These are phyloP conservation scores for Phrynocephalus vlangalii DNA, from an alignment of 2,797 vertebrate species.

Conservation along the genomic window DNA sequence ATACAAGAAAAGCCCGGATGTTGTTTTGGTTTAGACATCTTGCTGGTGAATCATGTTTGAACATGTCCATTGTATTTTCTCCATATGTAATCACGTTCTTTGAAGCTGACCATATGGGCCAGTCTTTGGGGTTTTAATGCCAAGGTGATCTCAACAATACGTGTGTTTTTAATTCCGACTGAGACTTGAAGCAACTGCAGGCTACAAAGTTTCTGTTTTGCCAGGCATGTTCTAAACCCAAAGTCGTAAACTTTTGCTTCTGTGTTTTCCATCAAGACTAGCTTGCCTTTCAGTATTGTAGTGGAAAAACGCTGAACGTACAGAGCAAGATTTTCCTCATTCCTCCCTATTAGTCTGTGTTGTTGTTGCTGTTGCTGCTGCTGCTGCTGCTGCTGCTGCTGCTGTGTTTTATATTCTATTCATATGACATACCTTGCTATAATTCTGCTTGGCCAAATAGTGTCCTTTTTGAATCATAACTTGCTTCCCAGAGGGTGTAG, in stretches of 20 bases:
- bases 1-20: not conserved
- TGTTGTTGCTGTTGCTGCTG: slow-evolving; percentile 1
- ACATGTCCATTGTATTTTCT: slow-evolving; percentile 3
- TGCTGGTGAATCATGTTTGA: not conserved
- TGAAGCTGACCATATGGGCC: not conserved
- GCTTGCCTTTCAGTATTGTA: slow-evolving; percentile 12
- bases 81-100: slow-evolving; percentile 15
- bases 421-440: slow-evolving; percentile 34
- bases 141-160: not conserved
- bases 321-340: not conserved
- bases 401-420: slow-evolving; percentile 33
- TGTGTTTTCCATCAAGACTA: slow-evolving; percentile 31
- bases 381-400: slow-evolving; percentile 35
- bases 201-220: not conserved
- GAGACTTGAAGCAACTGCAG: not conserved
- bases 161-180: not conserved
- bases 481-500: slow-evolving; percentile 33
- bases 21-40: not conserved
- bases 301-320: not conserved
- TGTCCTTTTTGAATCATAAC: slow-evolving; percentile 35
- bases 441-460: slow-evolving; percentile 22
- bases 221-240: not conserved
- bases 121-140: not conserved
- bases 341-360: slow-evolving; percentile 26
- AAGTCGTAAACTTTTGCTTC: slow-evolving; percentile 17